phyloP scores from a whole-genome alignment of 2,888 invertebrate genomes.

The Rhopalosiphum nymphaeae region DNA sequence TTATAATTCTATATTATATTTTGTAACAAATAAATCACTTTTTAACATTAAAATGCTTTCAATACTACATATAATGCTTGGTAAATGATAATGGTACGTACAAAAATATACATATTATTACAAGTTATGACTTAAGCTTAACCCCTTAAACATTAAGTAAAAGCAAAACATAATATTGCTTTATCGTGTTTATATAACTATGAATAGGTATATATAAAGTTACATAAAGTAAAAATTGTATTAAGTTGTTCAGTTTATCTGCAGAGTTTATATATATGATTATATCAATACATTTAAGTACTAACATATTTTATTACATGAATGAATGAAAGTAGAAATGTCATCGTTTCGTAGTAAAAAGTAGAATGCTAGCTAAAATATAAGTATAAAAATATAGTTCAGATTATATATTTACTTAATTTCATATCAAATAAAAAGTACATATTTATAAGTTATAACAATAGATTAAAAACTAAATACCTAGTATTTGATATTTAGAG shows the following conservation, averaged over 20 bases:
- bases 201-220: not conserved
- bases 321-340: not conserved
- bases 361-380: not conserved
- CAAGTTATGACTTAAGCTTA: not conserved
- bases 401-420: not conserved
- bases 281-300: not conserved
- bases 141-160: not conserved
- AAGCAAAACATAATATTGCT: not conserved
- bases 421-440: not conserved
- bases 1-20: not conserved
- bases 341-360: not conserved
- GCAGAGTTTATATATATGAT: not conserved
- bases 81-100: not conserved
- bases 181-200: not conserved
- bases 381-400: not conserved
- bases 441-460: not conserved
- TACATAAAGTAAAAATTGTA: not conserved
- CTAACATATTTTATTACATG: not conserved
- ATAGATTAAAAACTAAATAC: conserved; percentile 9
- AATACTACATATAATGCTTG: not conserved
- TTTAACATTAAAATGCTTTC: not conserved
- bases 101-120: not conserved
- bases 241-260: not conserved
- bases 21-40: not conserved
- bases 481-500: not conserved